These are phyloP conservation scores for Brachionus calyciflorus DNA, from an alignment of 1,140 invertebrate genomes.

Conservation along the genomic window DNA sequence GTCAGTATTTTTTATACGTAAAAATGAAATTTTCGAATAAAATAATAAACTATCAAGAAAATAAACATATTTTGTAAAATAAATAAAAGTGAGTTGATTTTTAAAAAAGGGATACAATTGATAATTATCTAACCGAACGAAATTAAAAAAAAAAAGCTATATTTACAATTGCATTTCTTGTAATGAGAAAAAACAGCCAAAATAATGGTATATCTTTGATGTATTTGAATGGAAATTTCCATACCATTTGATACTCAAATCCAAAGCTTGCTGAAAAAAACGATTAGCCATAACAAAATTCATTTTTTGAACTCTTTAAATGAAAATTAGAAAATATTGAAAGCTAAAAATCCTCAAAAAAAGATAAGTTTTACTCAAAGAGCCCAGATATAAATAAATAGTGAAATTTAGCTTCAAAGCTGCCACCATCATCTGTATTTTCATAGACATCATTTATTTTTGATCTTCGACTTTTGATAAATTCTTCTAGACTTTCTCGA, in stretches of 20 bases:
- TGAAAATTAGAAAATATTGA: neutral
- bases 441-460: neutral
- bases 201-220: slow-evolving; percentile 39
- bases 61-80: too few relatives aligned
- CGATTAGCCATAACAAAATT: neutral
- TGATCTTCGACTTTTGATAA: slow-evolving; percentile 15
- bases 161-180: slow-evolving; percentile 45
- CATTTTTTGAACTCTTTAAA: slow-evolving; percentile 12
- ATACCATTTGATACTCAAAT: slow-evolving; percentile 1
- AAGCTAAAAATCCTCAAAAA: neutral
- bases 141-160: too few relatives aligned
- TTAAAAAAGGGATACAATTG: too few relatives aligned
- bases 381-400: slow-evolving; percentile 13
- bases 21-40: too few relatives aligned
- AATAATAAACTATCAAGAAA: too few relatives aligned
- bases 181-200: slow-evolving; percentile 42
- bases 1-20: too few relatives aligned
- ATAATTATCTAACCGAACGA: too few relatives aligned
- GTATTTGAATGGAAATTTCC: slow-evolving; percentile 27
- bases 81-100: too few relatives aligned
- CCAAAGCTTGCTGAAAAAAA: slow-evolving; percentile 7
- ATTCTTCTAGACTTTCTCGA: slow-evolving; percentile 24
- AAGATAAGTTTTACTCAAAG: neutral
- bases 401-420: slow-evolving; percentile 15
- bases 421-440: slow-evolving; percentile 11